These are phyloP conservation scores for Brachionus sp. DNA, from an alignment of 1,140 invertebrate species.

Conservation along the genomic window DNA sequence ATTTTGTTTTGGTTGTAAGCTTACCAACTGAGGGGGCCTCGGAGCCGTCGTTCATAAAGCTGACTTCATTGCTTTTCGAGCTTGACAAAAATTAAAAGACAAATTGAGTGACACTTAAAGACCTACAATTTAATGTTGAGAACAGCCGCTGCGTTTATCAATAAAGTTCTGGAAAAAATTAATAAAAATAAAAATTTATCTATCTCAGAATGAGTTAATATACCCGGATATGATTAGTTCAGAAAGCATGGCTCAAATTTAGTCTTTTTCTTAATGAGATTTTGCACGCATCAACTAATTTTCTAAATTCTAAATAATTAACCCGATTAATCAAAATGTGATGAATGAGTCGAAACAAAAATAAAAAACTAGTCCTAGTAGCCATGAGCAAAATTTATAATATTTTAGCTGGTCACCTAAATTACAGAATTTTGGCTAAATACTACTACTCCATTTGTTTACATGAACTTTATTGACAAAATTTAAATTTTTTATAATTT, in stretches of 20 bases:
- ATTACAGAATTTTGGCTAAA: not conserved
- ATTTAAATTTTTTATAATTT: not conserved
- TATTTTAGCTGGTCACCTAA: not conserved
- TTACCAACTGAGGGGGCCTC: not conserved
- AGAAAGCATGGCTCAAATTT: not conserved
- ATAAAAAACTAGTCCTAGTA: not conserved
- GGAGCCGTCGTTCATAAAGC: not conserved
- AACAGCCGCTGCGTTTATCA: constrained; percentile 6
- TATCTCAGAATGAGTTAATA: not conserved
- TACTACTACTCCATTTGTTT: not conserved
- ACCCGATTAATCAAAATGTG: not conserved
- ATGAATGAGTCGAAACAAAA: not conserved
- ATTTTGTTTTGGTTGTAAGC: not conserved
- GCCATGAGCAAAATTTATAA: not conserved
- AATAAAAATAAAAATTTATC: not conserved
- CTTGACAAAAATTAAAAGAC: not conserved
- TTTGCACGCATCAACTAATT: not conserved
- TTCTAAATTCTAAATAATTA: not conserved
- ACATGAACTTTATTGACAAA: not conserved
- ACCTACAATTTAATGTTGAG: constrained; percentile 17
- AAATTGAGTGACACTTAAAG: not conserved
- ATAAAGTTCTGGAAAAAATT: not conserved
- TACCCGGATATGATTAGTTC: constrained; percentile 31
- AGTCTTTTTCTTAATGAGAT: not conserved
- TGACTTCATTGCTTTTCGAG: not conserved